phyloP scores from a whole-genome alignment of 1,140 invertebrate genomes.

The Dreissena rostriformis region DNA sequence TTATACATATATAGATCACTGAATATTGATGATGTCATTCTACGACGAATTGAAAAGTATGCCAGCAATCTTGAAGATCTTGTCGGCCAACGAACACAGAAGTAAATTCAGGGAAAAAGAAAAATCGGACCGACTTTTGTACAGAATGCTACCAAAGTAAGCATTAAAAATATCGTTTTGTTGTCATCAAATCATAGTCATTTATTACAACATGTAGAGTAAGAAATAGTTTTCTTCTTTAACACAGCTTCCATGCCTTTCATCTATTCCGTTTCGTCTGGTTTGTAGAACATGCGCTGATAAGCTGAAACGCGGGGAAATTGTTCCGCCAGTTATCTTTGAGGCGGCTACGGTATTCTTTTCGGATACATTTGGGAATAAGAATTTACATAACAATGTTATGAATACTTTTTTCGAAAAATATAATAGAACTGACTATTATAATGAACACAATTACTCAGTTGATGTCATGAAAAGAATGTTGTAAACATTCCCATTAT shows the following conservation, averaged over 20 bases:
- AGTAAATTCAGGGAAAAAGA: slow-evolving; percentile 95
- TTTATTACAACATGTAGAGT: not conserved
- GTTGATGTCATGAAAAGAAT: no score
- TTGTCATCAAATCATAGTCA: not conserved
- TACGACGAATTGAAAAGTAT: slow-evolving; percentile 96
- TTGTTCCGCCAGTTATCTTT: slow-evolving; percentile 96
- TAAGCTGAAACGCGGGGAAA: slow-evolving; percentile 91
- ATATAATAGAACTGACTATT: no score
- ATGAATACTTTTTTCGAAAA: no score
- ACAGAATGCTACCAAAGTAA: slow-evolving; percentile 94
- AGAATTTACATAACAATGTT: no score
- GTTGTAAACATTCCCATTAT: no score
- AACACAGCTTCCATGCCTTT: not conserved
- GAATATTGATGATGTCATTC: slow-evolving; percentile 97
- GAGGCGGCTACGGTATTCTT: slow-evolving; percentile 98
- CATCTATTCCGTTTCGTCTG: not conserved
- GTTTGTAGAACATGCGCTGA: slow-evolving; percentile 71
- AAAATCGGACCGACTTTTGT: slow-evolving; percentile 94
- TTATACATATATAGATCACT: slow-evolving; percentile 87
- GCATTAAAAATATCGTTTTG: no score
- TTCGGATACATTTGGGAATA: slow-evolving; percentile 99
- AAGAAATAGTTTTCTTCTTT: not conserved
- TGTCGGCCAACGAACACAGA: slow-evolving; percentile 93
- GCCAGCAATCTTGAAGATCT: slow-evolving; percentile 95
- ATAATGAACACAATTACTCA: no score